phyloP scores from a whole-genome alignment of 2,797 vertebrate species.

The Pangasius mekongensis region DNA sequence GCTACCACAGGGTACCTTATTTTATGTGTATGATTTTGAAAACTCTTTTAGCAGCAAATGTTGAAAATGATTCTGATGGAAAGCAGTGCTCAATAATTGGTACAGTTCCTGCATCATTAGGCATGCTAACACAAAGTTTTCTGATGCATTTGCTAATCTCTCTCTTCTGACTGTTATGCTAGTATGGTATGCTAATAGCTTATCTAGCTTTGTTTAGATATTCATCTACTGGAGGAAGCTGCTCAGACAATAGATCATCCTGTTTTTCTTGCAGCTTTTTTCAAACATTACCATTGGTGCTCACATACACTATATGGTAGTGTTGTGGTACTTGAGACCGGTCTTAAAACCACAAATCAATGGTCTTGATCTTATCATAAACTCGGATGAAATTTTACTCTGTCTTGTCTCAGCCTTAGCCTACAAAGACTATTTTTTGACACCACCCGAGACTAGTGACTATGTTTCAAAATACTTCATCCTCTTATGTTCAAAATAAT shows the following conservation, averaged over 20 bases:
- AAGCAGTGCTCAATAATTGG: not conserved
- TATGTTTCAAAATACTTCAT: not conserved
- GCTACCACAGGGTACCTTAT: not conserved
- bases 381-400: not conserved
- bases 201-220: not conserved
- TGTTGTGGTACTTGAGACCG: not conserved
- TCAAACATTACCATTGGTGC: not conserved
- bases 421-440: not conserved
- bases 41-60: not conserved
- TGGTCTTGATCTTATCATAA: not conserved
- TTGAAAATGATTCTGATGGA: not conserved
- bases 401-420: not conserved
- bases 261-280: not conserved
- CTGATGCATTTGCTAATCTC: not conserved
- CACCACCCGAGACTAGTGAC: not conserved
- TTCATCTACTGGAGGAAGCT: not conserved
- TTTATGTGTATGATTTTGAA: not conserved
- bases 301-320: not conserved
- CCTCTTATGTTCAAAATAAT: not conserved
- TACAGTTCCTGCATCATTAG: not conserved
- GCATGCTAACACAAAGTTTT: not conserved
- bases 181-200: not conserved
- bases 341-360: not conserved
- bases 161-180: not conserved
- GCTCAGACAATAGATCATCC: not conserved